Evolutionary conservation across 2,113 vertebrate genomes (phyloP).

Genomic region (Empidonax alnorum): DNA sequence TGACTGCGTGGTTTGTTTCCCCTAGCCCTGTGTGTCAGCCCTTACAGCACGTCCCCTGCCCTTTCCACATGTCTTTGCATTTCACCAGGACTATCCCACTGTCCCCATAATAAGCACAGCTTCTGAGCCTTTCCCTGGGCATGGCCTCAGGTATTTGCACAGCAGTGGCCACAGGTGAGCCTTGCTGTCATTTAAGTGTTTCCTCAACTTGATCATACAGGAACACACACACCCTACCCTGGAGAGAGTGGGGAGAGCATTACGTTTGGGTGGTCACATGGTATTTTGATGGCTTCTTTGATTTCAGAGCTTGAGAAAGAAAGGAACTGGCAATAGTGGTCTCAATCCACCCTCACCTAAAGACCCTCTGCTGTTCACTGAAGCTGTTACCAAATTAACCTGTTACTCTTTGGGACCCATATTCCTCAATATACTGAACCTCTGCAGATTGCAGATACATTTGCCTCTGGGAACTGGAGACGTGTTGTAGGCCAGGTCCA

Average conservation of each 20-base stretch:
- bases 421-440: background rate
- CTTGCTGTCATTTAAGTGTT: background rate
- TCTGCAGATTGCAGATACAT: background rate
- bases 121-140: background rate
- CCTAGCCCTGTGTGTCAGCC: background rate
- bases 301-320: background rate
- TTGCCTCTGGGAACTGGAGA: background rate
- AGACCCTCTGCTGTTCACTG: background rate
- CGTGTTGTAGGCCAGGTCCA: background rate
- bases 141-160: accelerated
- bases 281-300: background rate
- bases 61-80: background rate
- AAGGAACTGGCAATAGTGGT: background rate
- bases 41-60: background rate
- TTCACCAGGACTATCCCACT: background rate
- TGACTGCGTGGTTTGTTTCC: background rate
- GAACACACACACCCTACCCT: accelerated
- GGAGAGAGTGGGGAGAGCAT: accelerated
- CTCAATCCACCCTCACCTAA: background rate
- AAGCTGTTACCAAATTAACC: background rate
- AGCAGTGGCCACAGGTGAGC: background rate
- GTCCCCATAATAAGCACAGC: background rate
- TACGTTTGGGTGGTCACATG: background rate
- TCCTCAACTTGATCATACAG: accelerated
- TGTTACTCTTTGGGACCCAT: background rate